A percentile compares a stretch with the other conserved stretches of the same genome.
phyloP scores from a whole-genome alignment of 2,888 invertebrate species.

The Epinotia brunnichana region DNA sequence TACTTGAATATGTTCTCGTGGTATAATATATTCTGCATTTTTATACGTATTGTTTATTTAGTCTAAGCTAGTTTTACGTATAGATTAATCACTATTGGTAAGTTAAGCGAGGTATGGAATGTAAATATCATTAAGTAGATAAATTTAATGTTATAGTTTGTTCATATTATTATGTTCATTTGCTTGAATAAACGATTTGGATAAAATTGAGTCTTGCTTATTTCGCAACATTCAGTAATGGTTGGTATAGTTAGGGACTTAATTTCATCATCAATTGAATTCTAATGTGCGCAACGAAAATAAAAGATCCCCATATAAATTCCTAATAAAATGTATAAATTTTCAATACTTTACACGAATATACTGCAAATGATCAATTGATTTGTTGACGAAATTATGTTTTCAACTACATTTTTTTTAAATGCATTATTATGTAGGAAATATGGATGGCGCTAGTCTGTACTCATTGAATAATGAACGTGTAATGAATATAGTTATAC shows the following conservation, averaged over 20 bases:
- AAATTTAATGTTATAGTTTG: slow-evolving; percentile 84
- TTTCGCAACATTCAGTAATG: slow-evolving; percentile 30
- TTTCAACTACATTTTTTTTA: background rate
- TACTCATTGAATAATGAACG: background rate
- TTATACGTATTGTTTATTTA: slow-evolving; percentile 59
- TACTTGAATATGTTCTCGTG: slow-evolving; percentile 47
- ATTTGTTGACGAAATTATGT: background rate
- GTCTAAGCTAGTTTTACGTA: slow-evolving; percentile 75
- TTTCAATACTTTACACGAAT: no score
- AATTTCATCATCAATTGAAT: background rate
- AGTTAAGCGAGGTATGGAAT: slow-evolving; percentile 78
- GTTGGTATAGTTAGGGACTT: background rate
- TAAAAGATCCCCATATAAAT: no score
- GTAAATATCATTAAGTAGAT: slow-evolving; percentile 84
- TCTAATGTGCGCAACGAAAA: no score
- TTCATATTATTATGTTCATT: slow-evolving; percentile 83
- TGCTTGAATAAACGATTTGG: slow-evolving; percentile 84
- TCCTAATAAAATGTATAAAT: no score
- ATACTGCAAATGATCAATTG: no score
- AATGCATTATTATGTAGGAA: no score
- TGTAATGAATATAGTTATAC: background rate
- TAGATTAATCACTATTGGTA: slow-evolving; percentile 69
- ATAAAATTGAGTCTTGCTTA: slow-evolving; percentile 71
- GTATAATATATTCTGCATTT: slow-evolving; percentile 69
- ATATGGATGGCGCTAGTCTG: slow-evolving; percentile 1